Percentiles rank a stretch among this genome's conserved stretches.
Evolutionary conservation across 2,797 vertebrate species (phyloP).

Genomic region (Pseudochaenichthys georgianus): DNA sequence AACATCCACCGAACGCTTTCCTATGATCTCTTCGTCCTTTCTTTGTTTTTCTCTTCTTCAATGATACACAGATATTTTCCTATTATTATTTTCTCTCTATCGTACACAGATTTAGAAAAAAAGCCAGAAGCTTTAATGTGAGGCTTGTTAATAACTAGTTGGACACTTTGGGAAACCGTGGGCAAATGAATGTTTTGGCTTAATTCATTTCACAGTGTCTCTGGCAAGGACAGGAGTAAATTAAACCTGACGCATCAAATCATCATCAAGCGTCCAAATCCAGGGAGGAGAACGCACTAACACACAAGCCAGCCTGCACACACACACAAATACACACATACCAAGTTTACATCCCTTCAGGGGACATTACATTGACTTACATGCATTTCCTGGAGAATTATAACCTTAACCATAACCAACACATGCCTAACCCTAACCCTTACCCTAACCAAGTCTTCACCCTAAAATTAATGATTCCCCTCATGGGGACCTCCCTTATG

Average conservation of each 20-base stretch:
- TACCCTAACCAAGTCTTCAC: no score
- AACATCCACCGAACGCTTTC: conserved; percentile 28
- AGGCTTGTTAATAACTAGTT: conserved; percentile 55
- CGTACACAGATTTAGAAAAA: conserved; percentile 17
- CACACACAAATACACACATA: conserved; percentile 8
- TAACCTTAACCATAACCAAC: no score
- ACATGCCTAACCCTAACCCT: no score
- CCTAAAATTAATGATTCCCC: no score
- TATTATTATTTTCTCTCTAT: conserved; percentile 31
- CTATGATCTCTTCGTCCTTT: conserved; percentile 22
- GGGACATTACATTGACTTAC: no score
- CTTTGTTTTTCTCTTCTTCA: conserved; percentile 18
- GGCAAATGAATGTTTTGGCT: conserved; percentile 68
- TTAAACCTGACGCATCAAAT: conserved; percentile 74
- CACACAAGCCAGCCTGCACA: conserved; percentile 8
- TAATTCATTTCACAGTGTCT: conserved; percentile 71
- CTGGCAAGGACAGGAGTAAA: conserved; percentile 73
- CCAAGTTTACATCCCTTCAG: no score
- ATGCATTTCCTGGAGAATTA: no score
- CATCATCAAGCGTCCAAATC: conserved; percentile 57
- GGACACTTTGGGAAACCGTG: conserved; percentile 58
- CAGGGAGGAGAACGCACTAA: conserved; percentile 19
- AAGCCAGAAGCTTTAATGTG: conserved; percentile 29
- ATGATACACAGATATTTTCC: conserved; percentile 13
- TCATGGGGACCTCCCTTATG: no score